These are phyloP conservation scores for Echeneis naucrates DNA, from an alignment of 2,797 vertebrate species.

Conservation along the genomic window DNA sequence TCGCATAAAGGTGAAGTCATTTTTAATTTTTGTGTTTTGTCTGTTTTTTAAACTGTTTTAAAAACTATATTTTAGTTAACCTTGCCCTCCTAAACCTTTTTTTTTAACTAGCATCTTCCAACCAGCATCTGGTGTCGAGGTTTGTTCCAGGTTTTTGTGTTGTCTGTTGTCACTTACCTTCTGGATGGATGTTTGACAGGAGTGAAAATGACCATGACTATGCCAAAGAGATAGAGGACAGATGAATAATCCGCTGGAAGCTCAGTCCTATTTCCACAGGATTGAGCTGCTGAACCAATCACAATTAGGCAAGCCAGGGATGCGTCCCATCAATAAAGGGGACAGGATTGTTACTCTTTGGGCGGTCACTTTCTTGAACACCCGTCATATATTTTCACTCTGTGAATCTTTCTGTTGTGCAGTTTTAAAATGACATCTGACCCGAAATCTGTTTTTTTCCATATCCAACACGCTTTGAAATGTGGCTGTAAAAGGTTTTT, in stretches of 20 bases:
- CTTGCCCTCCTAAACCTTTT: neutral
- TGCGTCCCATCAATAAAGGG: conserved; percentile 42
- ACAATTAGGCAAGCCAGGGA: conserved; percentile 23
- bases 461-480: conserved; percentile 14
- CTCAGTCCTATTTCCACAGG: conserved; percentile 36
- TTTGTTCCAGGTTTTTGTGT: conserved; percentile 14
- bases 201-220: conserved; percentile 26
- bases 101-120: neutral
- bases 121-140: conserved; percentile 1
- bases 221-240: conserved; percentile 24
- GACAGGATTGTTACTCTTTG: conserved; percentile 42
- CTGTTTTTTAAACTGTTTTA: no score
- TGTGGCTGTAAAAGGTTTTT: conserved; percentile 6
- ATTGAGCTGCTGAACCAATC: conserved; percentile 47
- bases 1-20: neutral
- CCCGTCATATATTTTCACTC: conserved; percentile 23
- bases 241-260: conserved; percentile 45
- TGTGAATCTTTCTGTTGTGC: neutral
- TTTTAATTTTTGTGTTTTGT: neutral
- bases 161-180: conserved; percentile 24
- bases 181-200: conserved; percentile 22
- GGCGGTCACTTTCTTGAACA: conserved; percentile 33
- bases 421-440: neutral
- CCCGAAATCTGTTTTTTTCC: conserved; percentile 12
- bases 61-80: no score